phyloP scores from a whole-genome alignment of 2,113 vertebrate species.

The Pelvicachromis taeniatus region DNA sequence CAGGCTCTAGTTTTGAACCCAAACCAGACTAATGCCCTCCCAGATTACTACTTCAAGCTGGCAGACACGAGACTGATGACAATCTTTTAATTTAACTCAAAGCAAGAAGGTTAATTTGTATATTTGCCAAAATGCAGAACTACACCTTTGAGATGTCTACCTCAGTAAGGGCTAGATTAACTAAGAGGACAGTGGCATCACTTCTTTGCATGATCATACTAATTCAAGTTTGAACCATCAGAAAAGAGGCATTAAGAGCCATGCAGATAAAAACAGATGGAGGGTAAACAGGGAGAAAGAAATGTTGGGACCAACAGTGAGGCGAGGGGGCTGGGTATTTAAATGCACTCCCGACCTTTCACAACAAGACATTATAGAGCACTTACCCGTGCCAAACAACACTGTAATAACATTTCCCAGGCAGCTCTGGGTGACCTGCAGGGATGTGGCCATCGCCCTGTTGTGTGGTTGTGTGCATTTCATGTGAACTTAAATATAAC shows the following conservation, averaged over 20 bases:
- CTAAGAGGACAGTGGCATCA: not conserved
- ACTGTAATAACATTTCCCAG: conserved; percentile 40
- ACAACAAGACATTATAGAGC: conserved; percentile 46
- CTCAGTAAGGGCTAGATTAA: not conserved
- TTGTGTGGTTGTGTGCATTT: not conserved
- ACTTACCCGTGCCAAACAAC: conserved; percentile 19
- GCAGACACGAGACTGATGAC: not conserved
- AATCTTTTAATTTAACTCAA: not conserved
- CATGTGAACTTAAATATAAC: not conserved
- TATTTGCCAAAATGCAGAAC: not conserved
- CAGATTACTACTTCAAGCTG: not conserved
- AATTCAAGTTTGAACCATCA: not conserved
- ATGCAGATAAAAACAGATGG: not conserved
- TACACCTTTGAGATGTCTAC: not conserved
- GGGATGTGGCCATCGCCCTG: not conserved
- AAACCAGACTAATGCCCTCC: not conserved
- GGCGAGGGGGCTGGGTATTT: not conserved
- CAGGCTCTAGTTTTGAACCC: not conserved
- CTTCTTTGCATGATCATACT: not conserved
- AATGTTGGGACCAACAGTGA: not conserved
- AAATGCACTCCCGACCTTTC: conserved; percentile 38
- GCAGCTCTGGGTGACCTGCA: conserved; percentile 1
- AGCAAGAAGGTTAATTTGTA: not conserved
- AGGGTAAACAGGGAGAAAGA: not conserved
- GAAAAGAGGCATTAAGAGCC: not conserved